Percentiles rank a stretch among this genome's conserved stretches.
Evolutionary conservation across 2,113 vertebrate genomes (phyloP).

Genomic region (Colistium nudipinnis): DNA sequence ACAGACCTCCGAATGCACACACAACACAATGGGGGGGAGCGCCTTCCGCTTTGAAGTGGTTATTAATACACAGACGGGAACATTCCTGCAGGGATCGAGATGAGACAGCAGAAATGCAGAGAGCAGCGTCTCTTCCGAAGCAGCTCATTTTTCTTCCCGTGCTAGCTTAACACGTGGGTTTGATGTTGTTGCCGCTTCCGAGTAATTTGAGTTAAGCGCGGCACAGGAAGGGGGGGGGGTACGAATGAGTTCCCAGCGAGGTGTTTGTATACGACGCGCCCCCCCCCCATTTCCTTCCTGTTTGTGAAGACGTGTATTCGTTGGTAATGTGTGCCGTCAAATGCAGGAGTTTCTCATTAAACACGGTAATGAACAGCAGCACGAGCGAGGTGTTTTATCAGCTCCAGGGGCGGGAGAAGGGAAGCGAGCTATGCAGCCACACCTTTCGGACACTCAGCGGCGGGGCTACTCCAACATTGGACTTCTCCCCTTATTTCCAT

Average conservation of each 20-base stretch:
- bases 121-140: conserved; percentile 22
- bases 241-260: conserved; percentile 25
- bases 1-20: conserved; percentile 62
- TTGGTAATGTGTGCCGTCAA: conserved; percentile 16
- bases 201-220: conserved; percentile 60
- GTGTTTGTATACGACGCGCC: conserved; percentile 33
- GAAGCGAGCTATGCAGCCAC: conserved; percentile 39
- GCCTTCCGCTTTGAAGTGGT: conserved; percentile 69
- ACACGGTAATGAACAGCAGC: conserved; percentile 67
- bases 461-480: conserved; percentile 43
- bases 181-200: conserved; percentile 45
- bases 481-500: conserved; percentile 53
- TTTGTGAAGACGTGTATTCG: conserved; percentile 45
- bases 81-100: conserved; percentile 70
- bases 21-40: conserved; percentile 49
- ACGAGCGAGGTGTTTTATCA: conserved; percentile 66
- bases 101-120: conserved; percentile 56
- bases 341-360: conserved; percentile 66
- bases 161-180: conserved; percentile 57
- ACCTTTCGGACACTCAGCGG: conserved; percentile 39
- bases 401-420: conserved; percentile 39
- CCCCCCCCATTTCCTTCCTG: no score
- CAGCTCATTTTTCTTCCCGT: conserved; percentile 52
- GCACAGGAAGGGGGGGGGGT: conserved; percentile 22
- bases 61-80: conserved; percentile 69